Base-by-base conservation (phyloP, 2,888 invertebrate genomes). In the Listrodromus nycthemerus region DNA sequence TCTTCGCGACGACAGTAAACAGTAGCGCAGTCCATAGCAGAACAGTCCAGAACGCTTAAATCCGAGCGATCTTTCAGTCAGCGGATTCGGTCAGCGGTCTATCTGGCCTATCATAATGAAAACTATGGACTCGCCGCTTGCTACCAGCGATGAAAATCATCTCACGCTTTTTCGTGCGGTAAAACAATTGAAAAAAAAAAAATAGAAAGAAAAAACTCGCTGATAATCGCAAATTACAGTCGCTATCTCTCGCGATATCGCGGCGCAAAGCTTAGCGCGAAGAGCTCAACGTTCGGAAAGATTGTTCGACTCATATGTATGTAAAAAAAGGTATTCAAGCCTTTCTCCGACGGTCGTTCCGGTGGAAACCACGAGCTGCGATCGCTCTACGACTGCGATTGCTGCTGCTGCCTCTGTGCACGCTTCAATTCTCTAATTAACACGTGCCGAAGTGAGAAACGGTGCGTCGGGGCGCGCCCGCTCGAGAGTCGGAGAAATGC, bases 281-380 rank as follows among this genome's bases (percentile, higher is more conserved):
- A 55, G 58, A 67, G 55, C 55, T 67, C 76, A 67, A 55, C 67
- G 55, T 45, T 55, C 55, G 83, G 80, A 80, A 83, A 80, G 75
- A 83, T 83, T 50, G 70, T 58, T 66, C n/a, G 21, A 80, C 41
- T n/a, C 76, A 71, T 67, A 66, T 41, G 30, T 45, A 45, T 45
- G 37, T 41, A 69, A 61, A 61, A 30, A 58, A 67, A 77, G 27
- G 27, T 24, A 79, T 61, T 70, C 50, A 41, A 70, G 73, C 83
- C 83, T 83, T 83, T 83, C 83, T 80, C 80, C 50, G 58, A 7
- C 52, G 27, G 10, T 71, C 82, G 82, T 82, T 83, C 74, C 75
- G 82, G 78, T 83, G 50, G 61, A 83, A 83, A 70, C 50, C 61
- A 66, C 73, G 45, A 45, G 33, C n/a, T 63, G 63, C 63, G 30